Conservation (phyloP, 35 echinoderm and acorn worm genomes). For the Amphiura filiformis region DNA sequence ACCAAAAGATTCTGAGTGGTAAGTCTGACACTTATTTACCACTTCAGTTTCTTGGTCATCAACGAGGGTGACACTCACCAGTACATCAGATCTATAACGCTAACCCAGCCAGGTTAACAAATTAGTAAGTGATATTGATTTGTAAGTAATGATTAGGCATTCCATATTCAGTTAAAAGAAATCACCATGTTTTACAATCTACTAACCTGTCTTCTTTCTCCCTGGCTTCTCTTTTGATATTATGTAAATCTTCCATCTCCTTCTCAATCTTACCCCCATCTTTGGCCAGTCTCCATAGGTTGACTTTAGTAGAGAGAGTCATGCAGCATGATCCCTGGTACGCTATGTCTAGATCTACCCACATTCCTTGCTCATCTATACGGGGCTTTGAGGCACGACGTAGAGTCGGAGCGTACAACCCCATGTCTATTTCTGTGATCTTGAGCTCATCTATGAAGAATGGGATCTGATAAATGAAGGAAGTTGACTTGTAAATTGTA, state of each 20-base stretch:
- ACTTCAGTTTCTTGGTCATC: too few relatives aligned
- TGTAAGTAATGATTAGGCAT: too few relatives aligned
- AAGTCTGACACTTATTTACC: too few relatives aligned
- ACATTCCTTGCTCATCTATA: constrained; percentile 68
- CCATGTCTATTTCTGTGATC: constrained; percentile 97
- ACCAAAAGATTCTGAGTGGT: too few relatives aligned
- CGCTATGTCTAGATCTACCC: constrained; percentile 89
- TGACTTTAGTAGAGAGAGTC: constrained; percentile 89
- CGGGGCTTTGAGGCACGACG: constrained; percentile 67
- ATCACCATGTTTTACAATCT: too few relatives aligned
- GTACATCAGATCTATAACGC: too few relatives aligned
- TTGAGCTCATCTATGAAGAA: constrained; percentile 86
- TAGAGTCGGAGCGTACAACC: constrained; percentile 68
- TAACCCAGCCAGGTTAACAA: too few relatives aligned
- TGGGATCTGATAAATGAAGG: constrained; percentile 57
- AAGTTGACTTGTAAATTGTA: too few relatives aligned
- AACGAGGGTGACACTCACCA: too few relatives aligned
- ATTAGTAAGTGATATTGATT: too few relatives aligned
- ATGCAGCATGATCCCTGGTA: constrained; percentile 93
- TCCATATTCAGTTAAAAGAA: too few relatives aligned
- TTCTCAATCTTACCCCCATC: constrained; percentile 42
- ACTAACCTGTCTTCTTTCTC: constrained; percentile 42
- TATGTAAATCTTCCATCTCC: constrained; percentile 77
- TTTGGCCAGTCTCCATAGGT: constrained; percentile 81
- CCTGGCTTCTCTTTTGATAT: constrained; percentile 46